Base-by-base conservation (phyloP, 2,113 vertebrate genomes). In the Antechinus stuartii region DNA sequence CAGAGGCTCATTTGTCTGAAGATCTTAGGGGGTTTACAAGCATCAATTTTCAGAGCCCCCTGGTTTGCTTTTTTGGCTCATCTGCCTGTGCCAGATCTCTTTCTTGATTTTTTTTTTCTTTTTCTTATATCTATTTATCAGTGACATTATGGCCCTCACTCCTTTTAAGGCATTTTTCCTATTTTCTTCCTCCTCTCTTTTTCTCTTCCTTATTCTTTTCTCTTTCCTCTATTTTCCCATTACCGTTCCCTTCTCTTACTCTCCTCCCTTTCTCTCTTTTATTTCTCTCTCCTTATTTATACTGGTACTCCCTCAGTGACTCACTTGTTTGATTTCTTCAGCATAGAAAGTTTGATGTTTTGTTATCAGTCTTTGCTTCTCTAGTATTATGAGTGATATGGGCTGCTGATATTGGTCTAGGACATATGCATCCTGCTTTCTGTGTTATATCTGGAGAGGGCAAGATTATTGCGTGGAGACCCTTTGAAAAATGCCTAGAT, bases 211-310 rank as follows among this genome's bases (percentile, higher is more conserved):
- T n/a, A 3, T 68, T 95, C 23, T 16, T 92, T 23, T 42, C 19
- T 24, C 52, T 92, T 90, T 56, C 22, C 90, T n/a, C 30, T 55
- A 94, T 90, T 94, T 1, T 91, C 89, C 19, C 89, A 94, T 92
- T 96, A 54, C 52, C 8, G 42, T 54, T 94, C 14, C 76, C 11
- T 54, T 56, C 5, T 49, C 56, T 93, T 3, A 49, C 26, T 91
- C 27, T 6, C 23, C 8, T 92, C 2, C 8, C 24, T 57, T 4
- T 42, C 54, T 55, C 2, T 5, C 19, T 23, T 55, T 14, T 55
- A 23, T 84, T 84, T 42, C 6, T 84, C 19, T 84, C n/a, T 84
- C n/a, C 68, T 42, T 19, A 84, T 42, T 42, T 42, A 42, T 84
- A 8, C 7, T n/a, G 8, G 7, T 35, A 42, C 16, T 42, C 7